These are phyloP conservation scores for Habroteleia sp. DNA, from an alignment of 2,888 invertebrate genomes.

Conservation along the genomic window DNA sequence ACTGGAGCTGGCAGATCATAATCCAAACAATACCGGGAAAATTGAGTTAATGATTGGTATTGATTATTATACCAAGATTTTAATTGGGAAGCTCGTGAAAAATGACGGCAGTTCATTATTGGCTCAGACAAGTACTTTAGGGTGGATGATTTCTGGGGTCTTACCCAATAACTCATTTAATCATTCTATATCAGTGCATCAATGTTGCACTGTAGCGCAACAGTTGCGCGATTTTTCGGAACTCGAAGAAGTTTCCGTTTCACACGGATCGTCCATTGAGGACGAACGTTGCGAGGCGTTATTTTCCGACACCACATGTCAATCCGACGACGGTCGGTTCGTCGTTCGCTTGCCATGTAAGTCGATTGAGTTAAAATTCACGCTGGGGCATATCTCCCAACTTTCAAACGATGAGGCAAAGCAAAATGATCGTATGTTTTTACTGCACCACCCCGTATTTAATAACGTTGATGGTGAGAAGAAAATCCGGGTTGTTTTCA, in stretches of 20 bases:
- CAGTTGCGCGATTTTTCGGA: constrained; percentile 8
- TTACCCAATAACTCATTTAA: no score
- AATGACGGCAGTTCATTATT: no score
- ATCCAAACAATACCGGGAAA: background rate
- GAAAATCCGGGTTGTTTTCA: no score
- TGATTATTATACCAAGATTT: background rate
- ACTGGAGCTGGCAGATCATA: background rate
- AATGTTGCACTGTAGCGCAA: constrained; percentile 9
- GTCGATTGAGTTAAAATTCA: background rate
- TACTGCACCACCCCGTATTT: no score
- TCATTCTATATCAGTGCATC: no score
- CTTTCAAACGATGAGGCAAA: no score
- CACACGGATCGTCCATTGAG: background rate
- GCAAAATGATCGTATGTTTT: no score
- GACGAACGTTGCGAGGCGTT: constrained; percentile 20
- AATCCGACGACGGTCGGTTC: constrained; percentile 1
- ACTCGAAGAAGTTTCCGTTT: constrained; percentile 11
- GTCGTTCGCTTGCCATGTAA: constrained; percentile 9
- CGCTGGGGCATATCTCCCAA: background rate
- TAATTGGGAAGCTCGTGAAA: background rate
- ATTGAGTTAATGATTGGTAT: background rate
- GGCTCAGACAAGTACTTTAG: background rate
- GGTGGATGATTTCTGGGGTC: no score
- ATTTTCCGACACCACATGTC: constrained; percentile 6
- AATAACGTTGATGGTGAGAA: no score